Percentiles rank a stretch among this genome's conserved stretches.
phyloP scores from a whole-genome alignment of 30 jellyfish, hydroid and myxozoan genomes.

The Cassiopea andromeda region DNA sequence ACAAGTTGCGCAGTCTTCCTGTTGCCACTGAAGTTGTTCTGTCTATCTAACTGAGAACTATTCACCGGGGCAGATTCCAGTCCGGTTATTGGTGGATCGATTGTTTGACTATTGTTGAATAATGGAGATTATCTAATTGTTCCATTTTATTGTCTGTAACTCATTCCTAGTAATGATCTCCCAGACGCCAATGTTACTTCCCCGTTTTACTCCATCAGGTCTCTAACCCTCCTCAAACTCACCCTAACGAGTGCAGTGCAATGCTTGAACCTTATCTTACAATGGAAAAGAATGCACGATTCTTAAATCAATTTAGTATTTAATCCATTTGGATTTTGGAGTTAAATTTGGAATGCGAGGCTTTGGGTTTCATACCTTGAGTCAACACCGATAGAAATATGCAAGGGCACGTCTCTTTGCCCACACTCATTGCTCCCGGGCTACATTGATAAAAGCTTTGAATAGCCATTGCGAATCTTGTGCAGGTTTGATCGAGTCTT shows the following conservation, averaged over 20 bases:
- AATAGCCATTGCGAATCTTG: neutral
- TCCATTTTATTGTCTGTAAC: too few relatives aligned
- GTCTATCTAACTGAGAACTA: too few relatives aligned
- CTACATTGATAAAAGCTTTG: neutral
- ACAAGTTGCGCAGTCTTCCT: too few relatives aligned
- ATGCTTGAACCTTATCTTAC: neutral
- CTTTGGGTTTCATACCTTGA: slow-evolving; percentile 2
- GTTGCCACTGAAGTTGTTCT: too few relatives aligned
- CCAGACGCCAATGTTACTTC: neutral
- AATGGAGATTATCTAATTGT: too few relatives aligned
- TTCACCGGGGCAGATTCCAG: too few relatives aligned
- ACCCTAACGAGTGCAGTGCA: neutral
- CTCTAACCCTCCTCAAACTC: neutral
- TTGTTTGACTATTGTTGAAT: too few relatives aligned
- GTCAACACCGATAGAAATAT: neutral
- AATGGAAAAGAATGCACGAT: neutral
- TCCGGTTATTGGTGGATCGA: too few relatives aligned
- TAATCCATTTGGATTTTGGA: slow-evolving; percentile 8
- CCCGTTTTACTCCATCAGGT: neutral
- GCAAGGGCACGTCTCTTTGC: slow-evolving; percentile 15
- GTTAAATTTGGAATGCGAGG: slow-evolving; percentile 19
- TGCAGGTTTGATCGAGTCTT: neutral
- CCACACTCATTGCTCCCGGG: neutral
- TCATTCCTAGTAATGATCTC: too few relatives aligned
- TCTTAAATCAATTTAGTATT: neutral